Base-by-base conservation (phyloP, 2,113 vertebrate species). In the Asarcornis scutulata region DNA sequence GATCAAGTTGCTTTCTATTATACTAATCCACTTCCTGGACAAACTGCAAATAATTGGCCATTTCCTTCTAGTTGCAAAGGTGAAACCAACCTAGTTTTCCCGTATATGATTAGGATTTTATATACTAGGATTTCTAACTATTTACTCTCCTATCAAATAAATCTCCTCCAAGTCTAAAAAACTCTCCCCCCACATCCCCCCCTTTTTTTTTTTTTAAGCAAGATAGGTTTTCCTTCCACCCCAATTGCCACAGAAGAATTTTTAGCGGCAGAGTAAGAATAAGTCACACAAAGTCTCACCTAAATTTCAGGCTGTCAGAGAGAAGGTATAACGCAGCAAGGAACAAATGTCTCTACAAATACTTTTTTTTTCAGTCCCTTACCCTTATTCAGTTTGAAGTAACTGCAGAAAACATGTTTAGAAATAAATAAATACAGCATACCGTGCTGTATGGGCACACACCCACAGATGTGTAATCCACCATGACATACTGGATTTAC, bases 1-100 rank as follows among this genome's bases (percentile, higher is more conserved):
- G 79, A 93, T 66, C 67, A 83, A 79, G 67, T 86, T 95, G 67
- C 62, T 83, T 86, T 90, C 80, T 88, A 32, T 52, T 55, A 78
- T 38, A 72, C 59, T 48, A 86, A 46, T 14, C 13, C 59, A 86
- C 27, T 38, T 94, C 64, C 92, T 44, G 53, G 77, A 78, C 29
- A 86, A 91, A 83, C 46, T 48, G 34, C 80, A 93, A 85, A 59
- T 75, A 88, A 93, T 72, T 40, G 82, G 56, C 21, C 27, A 91
- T 53, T 83, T 91, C 72, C 67, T 90, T 74, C n/a, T 36, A 86
- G 38, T 1, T 86, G 62, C 27, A 64, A 86, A 90, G n/a, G 27
- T 86, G 64, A n/a, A 86, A 81, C 9, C 36, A 83, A 76, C 9
- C 7, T 50, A 18, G 17, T 44, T 86, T 74, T 83, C 60, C 31